Percentiles rank a stretch among this genome's conserved stretches.
Evolutionary conservation across 1,140 invertebrate species (phyloP).

Genomic region (Philotrypesis tridentata): DNA sequence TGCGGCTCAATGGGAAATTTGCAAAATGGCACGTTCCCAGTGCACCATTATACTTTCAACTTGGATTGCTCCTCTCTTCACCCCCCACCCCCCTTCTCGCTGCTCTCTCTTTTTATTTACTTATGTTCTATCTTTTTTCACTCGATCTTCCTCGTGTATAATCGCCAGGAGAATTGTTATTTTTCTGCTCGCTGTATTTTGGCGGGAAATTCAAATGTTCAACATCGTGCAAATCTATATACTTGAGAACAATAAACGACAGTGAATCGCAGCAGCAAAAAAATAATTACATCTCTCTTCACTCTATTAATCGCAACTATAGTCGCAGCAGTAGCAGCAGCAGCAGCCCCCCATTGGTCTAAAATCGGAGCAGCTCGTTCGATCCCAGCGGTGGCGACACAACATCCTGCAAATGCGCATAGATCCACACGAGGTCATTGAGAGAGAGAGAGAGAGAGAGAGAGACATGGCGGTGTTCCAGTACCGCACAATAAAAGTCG

Average conservation of each 20-base stretch:
- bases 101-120: not conserved
- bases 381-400: no score
- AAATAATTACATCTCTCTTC: no score
- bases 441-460: no score
- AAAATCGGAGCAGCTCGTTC: not conserved
- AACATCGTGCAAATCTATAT: no score
- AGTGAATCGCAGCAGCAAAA: no score
- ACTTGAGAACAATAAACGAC: no score
- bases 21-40: constrained; percentile 64
- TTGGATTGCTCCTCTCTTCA: not conserved
- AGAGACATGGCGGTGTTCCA: constrained; percentile 46
- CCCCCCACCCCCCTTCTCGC: not conserved
- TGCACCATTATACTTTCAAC: constrained; percentile 20
- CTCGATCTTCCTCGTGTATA: no score
- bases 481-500: constrained; percentile 38
- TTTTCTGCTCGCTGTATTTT: no score
- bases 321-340: not conserved
- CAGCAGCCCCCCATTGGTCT: not conserved
- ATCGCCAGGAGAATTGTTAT: no score
- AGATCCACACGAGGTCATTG: not conserved
- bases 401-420: not conserved
- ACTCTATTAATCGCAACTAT: not conserved
- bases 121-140: not conserved
- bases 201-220: no score
- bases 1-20: constrained; percentile 59